A percentile compares a stretch with the other conserved stretches of the same genome.
phyloP scores from a whole-genome alignment of 2,888 invertebrate genomes.

The Campopleginae sp. region DNA sequence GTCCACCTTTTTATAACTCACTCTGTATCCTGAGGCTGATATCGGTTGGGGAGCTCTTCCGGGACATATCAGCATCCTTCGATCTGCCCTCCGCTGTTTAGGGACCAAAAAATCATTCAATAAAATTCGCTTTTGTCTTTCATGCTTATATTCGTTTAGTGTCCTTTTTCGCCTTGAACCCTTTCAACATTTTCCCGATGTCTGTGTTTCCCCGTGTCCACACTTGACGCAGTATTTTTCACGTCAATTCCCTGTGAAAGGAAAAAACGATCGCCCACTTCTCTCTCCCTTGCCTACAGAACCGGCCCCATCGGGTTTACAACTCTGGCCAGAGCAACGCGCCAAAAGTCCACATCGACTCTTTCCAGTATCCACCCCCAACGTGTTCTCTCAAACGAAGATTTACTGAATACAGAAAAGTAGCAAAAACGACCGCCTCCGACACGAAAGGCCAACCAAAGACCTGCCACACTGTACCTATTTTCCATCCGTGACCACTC shows the following conservation, averaged over 20 bases:
- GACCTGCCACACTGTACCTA: not conserved
- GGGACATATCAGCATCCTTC: slow-evolving; percentile 80
- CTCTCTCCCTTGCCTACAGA: not conserved
- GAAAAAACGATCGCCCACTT: slow-evolving; percentile 12
- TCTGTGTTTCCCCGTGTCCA: not conserved
- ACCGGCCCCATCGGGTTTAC: slow-evolving; percentile 51
- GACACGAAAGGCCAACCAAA: slow-evolving; percentile 2
- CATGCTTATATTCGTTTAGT: not conserved
- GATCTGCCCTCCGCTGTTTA: slow-evolving; percentile 76
- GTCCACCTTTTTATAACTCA: slow-evolving; percentile 69
- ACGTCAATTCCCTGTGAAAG: slow-evolving; percentile 56
- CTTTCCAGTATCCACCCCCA: slow-evolving; percentile 1
- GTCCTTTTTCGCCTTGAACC: not conserved
- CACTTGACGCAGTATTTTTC: slow-evolving; percentile 36
- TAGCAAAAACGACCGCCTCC: not conserved
- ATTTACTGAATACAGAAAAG: slow-evolving; percentile 56
- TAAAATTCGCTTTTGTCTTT: slow-evolving; percentile 16
- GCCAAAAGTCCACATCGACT: slow-evolving; percentile 45
- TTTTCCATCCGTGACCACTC: not conserved
- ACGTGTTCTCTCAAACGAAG: slow-evolving; percentile 52
- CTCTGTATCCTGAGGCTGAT: slow-evolving; percentile 76
- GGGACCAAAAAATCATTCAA: slow-evolving; percentile 61
- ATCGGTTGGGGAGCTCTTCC: slow-evolving; percentile 80
- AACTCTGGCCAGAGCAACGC: slow-evolving; percentile 32
- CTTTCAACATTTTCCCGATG: slow-evolving; percentile 20